Evolutionary conservation across 2,888 invertebrate genomes (phyloP).

Genomic region (Teleogryllus oceanicus): DNA sequence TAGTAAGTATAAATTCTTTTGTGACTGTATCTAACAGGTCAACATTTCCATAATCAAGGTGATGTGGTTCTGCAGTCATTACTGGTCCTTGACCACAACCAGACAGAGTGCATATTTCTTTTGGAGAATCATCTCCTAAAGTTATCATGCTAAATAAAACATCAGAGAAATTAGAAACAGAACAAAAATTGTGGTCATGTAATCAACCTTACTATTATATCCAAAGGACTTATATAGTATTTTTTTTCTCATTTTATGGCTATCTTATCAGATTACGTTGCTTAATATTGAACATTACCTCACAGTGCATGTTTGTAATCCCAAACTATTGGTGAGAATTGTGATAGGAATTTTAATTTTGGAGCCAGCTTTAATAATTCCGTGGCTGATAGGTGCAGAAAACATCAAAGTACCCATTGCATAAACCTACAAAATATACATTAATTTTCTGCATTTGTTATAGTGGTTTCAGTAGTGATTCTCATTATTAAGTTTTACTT

Average conservation of each 20-base stretch:
- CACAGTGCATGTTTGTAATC: slow-evolving; percentile 47
- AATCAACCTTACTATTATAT: no score
- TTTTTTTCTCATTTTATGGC: no score
- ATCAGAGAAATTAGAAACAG: no score
- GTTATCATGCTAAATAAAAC: slow-evolving; percentile 29
- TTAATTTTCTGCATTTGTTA: slow-evolving; percentile 22
- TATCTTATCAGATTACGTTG: slow-evolving; percentile 37
- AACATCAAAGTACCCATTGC: slow-evolving; percentile 39
- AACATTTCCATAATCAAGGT: slow-evolving; percentile 62
- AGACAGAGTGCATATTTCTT: slow-evolving; percentile 50
- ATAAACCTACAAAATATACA: slow-evolving; percentile 37
- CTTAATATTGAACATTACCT: slow-evolving; percentile 42
- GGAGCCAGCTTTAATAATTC: slow-evolving; percentile 48
- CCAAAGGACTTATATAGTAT: no score
- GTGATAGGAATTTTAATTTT: slow-evolving; percentile 49
- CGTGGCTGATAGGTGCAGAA: slow-evolving; percentile 42
- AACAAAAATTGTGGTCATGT: no score
- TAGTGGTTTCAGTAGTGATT: not conserved
- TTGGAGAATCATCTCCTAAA: slow-evolving; percentile 41
- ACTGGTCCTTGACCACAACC: slow-evolving; percentile 65
- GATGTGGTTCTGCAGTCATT: slow-evolving; percentile 57
- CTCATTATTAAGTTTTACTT: slow-evolving; percentile 38
- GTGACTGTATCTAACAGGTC: slow-evolving; percentile 54
- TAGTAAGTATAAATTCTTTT: slow-evolving; percentile 56
- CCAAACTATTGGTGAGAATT: slow-evolving; percentile 51